A percentile compares a stretch with the other conserved stretches of the same genome.
phyloP scores from a whole-genome alignment of 1,140 invertebrate genomes.

The Hirudo medicinalis region DNA sequence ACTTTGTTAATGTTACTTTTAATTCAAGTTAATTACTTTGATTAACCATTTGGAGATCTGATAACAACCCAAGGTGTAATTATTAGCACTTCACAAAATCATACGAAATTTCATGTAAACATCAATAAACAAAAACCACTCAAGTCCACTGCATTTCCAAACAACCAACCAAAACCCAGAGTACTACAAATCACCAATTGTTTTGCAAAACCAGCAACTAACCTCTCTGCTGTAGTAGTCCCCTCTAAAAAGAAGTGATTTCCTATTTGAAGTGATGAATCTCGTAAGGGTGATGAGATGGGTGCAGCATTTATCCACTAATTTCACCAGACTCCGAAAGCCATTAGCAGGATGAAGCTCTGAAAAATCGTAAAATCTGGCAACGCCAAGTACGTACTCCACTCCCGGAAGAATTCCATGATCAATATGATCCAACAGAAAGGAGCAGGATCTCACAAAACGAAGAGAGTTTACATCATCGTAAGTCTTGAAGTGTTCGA shows the following conservation, averaged over 20 bases:
- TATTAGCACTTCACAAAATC: background rate
- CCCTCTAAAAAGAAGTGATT: conserved; percentile 67
- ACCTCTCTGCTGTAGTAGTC: conserved; percentile 39
- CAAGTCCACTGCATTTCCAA: no score
- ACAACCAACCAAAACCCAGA: background rate
- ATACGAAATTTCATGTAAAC: background rate
- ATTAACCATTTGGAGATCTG: no score
- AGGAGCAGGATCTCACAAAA: conserved; percentile 33
- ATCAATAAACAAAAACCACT: background rate
- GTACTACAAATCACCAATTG: background rate
- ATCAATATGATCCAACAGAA: conserved; percentile 11
- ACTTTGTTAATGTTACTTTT: no score
- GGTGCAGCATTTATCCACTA: conserved; percentile 61
- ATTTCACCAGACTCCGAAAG: conserved; percentile 67
- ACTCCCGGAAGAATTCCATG: background rate
- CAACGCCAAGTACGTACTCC: background rate
- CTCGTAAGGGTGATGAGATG: conserved; percentile 54
- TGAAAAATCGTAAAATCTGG: conserved; percentile 64
- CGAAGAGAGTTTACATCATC: conserved; percentile 45
- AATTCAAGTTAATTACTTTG: no score
- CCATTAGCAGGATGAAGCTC: conserved; percentile 72
- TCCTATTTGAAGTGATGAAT: conserved; percentile 46
- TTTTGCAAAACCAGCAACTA: background rate
- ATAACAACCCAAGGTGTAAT: no score
- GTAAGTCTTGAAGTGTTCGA: conserved; percentile 36